Percentiles rank a stretch among this genome's conserved stretches.
phyloP scores from a whole-genome alignment of 2,797 vertebrate species.

The Lutra lutra region DNA sequence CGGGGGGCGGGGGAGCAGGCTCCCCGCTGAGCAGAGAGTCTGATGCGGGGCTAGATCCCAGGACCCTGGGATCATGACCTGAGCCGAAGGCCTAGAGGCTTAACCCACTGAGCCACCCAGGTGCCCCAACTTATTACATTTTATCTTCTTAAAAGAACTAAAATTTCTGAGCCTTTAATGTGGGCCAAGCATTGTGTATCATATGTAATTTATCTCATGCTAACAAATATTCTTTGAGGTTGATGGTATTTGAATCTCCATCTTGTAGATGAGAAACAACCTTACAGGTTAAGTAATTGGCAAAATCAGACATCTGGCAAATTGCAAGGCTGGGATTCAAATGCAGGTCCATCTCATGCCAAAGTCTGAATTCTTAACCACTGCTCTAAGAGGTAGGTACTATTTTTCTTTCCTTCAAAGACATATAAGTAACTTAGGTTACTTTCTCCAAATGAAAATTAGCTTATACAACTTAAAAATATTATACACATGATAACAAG shows the following conservation, averaged over 20 bases:
- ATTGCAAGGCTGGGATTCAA: not conserved
- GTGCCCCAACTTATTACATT: not conserved
- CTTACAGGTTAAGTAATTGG: not conserved
- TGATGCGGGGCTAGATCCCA: too few relatives aligned
- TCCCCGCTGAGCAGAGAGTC: too few relatives aligned
- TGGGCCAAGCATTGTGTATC: not conserved
- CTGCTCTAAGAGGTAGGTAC: not conserved
- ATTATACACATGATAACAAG: not conserved
- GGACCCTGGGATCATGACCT: too few relatives aligned
- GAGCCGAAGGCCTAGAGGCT: too few relatives aligned
- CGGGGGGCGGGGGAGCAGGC: too few relatives aligned
- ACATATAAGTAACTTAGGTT: not conserved
- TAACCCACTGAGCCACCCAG: too few relatives aligned
- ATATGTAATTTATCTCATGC: not conserved
- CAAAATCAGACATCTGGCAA: not conserved
- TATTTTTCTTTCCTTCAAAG: not conserved
- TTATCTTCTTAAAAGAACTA: not conserved
- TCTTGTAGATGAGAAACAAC: not conserved
- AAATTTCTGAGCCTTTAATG: not conserved
- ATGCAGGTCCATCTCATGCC: not conserved
- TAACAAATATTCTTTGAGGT: not conserved
- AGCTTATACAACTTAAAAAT: conserved; percentile 32
- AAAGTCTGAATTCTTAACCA: not conserved
- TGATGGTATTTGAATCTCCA: not conserved
- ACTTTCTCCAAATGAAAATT: conserved; percentile 2